Conservation (phyloP, 2,888 invertebrate genomes). For the Blastobasis lacticolella region DNA sequence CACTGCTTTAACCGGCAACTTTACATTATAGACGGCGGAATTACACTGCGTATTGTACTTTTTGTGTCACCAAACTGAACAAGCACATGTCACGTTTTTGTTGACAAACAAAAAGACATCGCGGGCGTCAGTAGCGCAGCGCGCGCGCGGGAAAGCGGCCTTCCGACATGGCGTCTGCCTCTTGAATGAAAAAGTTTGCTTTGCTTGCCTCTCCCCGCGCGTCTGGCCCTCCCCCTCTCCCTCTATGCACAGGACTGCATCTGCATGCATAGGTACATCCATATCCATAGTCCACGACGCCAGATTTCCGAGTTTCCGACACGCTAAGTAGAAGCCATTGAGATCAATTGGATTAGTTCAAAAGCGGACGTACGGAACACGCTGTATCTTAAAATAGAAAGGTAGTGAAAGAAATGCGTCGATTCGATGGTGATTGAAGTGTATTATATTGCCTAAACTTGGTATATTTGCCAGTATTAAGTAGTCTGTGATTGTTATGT, state of each 20-base stretch:
- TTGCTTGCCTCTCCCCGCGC: background rate
- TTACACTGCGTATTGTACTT: constrained; percentile 23
- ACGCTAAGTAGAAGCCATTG: no score
- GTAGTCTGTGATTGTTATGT: no score
- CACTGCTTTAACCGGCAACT: constrained; percentile 33
- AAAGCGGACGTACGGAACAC: no score
- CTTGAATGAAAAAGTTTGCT: constrained; percentile 30
- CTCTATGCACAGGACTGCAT: background rate
- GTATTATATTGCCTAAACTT: no score
- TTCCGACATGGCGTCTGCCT: constrained; percentile 21
- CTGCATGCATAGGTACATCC: background rate
- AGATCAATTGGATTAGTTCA: no score
- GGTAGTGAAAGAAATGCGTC: no score
- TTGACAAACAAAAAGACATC: constrained; percentile 61
- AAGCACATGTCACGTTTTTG: constrained; percentile 28
- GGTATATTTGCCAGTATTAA: no score
- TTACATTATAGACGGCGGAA: constrained; percentile 26
- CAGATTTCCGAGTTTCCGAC: no score
- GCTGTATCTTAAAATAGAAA: no score
- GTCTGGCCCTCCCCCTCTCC: background rate
- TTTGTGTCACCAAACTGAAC: constrained; percentile 40
- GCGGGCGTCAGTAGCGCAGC: constrained; percentile 29
- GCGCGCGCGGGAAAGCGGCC: constrained; percentile 14
- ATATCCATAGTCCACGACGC: no score
- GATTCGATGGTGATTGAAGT: no score